These are phyloP conservation scores for Ophion slaviceki DNA, from an alignment of 2,888 invertebrate genomes.

Conservation along the genomic window DNA sequence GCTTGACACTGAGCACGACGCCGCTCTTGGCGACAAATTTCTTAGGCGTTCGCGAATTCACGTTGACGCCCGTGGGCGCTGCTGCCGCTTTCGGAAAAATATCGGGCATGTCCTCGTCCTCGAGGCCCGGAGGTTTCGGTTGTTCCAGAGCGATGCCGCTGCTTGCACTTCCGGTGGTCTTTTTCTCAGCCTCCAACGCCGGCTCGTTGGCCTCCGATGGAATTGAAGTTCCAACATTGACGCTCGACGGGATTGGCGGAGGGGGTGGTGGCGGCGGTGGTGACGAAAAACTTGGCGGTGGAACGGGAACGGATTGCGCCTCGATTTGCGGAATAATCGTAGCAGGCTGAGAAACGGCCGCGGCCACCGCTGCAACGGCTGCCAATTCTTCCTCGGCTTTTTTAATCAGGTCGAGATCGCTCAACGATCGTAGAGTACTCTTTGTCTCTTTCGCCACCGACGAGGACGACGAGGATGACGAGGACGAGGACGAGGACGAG, in stretches of 20 bases:
- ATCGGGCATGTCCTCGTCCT: constrained; percentile 77
- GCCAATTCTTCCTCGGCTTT: constrained; percentile 86
- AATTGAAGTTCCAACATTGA: background rate
- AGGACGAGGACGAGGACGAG: constrained; percentile 43
- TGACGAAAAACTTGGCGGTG: constrained; percentile 50
- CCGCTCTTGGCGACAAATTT: constrained; percentile 78
- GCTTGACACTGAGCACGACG: constrained; percentile 77
- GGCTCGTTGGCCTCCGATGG: background rate
- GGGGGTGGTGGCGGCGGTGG: constrained; percentile 54
- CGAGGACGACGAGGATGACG: background rate
- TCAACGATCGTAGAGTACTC: constrained; percentile 84
- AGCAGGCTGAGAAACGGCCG: constrained; percentile 32
- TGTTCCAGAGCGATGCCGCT: constrained; percentile 71
- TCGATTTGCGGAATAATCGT: constrained; percentile 63
- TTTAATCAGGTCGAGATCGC: constrained; percentile 85
- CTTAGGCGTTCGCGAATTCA: constrained; percentile 3
- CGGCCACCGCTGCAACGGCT: constrained; percentile 77
- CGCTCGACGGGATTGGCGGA: background rate
- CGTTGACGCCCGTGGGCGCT: constrained; percentile 44
- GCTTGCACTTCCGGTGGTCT: background rate
- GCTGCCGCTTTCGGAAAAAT: constrained; percentile 67
- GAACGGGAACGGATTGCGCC: constrained; percentile 54
- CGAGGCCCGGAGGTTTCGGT: constrained; percentile 80
- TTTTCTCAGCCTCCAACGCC: constrained; percentile 5
- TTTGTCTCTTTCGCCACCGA: constrained; percentile 72